Conservation (phyloP, 2,888 invertebrate genomes). For the Drosophila setosimentum region DNA sequence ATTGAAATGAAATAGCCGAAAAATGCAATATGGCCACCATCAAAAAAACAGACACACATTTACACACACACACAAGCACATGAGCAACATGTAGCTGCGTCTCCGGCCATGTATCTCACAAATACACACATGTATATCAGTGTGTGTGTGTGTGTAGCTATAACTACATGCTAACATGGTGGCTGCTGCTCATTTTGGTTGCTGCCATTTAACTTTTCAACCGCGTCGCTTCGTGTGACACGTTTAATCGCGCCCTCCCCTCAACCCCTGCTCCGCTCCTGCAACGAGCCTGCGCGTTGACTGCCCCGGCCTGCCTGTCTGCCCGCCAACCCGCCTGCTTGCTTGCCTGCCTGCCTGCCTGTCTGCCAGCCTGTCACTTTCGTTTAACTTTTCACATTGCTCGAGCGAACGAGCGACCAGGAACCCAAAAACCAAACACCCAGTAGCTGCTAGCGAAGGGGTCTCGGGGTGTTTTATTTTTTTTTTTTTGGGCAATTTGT, state of each 20-base stretch:
- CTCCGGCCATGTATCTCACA: constrained; percentile 29
- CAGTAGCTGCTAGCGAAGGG: constrained; percentile 43
- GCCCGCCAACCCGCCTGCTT: constrained; percentile 4
- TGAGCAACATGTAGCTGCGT: constrained; percentile 57
- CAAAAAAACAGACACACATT: constrained; percentile 30
- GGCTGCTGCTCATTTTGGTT: constrained; percentile 69
- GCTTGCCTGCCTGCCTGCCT: constrained; percentile 2
- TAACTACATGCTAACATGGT: constrained; percentile 76
- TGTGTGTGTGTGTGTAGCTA: constrained; percentile 40
- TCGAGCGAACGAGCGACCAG: constrained; percentile 14
- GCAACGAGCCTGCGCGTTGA: constrained; percentile 58
- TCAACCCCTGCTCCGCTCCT: constrained; percentile 6
- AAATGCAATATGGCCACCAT: constrained; percentile 68
- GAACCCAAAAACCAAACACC: constrained; percentile 49
- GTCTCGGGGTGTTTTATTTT: constrained; percentile 58
- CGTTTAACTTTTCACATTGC: constrained; percentile 73
- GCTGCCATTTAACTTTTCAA: constrained; percentile 80
- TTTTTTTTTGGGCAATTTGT: constrained; percentile 74
- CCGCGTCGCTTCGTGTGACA: constrained; percentile 74
- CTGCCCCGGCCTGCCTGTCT: constrained; percentile 23
- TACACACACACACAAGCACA: constrained; percentile 7
- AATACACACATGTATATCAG: constrained; percentile 25
- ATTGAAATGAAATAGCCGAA: constrained; percentile 51
- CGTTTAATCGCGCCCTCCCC: constrained; percentile 73
- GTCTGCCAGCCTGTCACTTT: constrained; percentile 76